Evolutionary conservation across 2,113 vertebrate genomes (phyloP).

Genomic region (Leuciscus idus): DNA sequence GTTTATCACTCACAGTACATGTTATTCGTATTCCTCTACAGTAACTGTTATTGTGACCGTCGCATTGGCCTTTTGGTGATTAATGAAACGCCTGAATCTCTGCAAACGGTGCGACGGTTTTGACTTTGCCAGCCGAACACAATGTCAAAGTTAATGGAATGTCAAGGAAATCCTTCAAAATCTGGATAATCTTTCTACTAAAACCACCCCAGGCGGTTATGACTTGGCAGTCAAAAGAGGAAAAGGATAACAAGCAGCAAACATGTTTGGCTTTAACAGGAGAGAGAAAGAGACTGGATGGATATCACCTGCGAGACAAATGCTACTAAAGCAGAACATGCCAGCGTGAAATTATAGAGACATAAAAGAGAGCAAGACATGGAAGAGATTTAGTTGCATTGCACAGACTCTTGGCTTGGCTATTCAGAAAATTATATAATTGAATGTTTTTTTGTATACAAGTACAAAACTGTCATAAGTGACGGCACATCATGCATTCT

Average conservation of each 20-base stretch:
- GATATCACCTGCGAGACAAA: constrained; percentile 28
- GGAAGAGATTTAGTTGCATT: not conserved
- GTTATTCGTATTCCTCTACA: constrained; percentile 27
- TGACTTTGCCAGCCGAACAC: constrained; percentile 30
- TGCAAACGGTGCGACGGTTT: not conserved
- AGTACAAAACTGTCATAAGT: not conserved
- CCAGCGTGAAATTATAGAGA: constrained; percentile 8
- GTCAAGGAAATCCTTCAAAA: constrained; percentile 40
- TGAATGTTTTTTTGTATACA: not conserved
- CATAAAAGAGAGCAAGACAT: constrained; percentile 3
- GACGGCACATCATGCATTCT: not conserved
- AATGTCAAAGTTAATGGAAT: constrained; percentile 38
- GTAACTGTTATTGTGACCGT: not conserved
- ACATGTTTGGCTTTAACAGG: constrained; percentile 21
- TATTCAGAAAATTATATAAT: not conserved
- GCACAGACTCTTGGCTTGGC: not conserved
- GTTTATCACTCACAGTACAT: constrained; percentile 31
- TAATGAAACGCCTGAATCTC: not conserved
- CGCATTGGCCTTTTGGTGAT: not conserved
- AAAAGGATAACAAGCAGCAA: constrained; percentile 33
- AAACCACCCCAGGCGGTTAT: constrained; percentile 18
- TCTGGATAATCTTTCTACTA: constrained; percentile 41
- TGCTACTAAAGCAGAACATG: constrained; percentile 14
- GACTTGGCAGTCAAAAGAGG: constrained; percentile 39
- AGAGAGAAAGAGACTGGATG: constrained; percentile 27